Evolutionary conservation across 1,140 invertebrate species (phyloP), one percentile per base, ranked within the genome.

Genomic region (Chionoecetes opilio): DNA sequence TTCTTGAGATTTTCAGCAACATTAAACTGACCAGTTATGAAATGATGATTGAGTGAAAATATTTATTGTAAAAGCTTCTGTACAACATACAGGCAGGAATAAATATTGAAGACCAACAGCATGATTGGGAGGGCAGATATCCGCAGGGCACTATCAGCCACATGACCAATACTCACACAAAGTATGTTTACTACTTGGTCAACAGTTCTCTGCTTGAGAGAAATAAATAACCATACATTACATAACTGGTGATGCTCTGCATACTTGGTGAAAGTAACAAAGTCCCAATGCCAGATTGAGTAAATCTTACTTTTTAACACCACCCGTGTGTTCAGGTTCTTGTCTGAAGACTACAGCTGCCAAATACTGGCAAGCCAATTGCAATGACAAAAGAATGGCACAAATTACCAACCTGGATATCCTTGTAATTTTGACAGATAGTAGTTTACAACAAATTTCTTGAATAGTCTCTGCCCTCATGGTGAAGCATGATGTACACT

Each of bases 31-130:
- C 46, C 11, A 53, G 8, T 53, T 53, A 3, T 53, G 21, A 53
- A 53, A 53, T 3, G 46, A 17, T 53, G 46, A 53, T 75, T 53
- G 82, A 93, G 31, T 93, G 88, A 82, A 88, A 94, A 94, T 94
- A 46, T 94, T 94, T 94, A 94, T 90, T 94, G 93, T 94, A 94
- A 94, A 94, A 94, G 93, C 93, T 84, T 94, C 93, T 94, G 93
- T 94, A 94, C 93, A 94, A 94, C 93, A 94, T 94, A 94, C 93
- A 90, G 93, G 93, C 93, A 94, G 75, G 86, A 94, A 90, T 94
- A 94, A 94, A 94, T 90, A 90, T 31, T 63, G 41, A 34, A 93
- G 75, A 82, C 46, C 75, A 32, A 94, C 46, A 82, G 82, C 86
- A 89, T 63, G 14, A 84, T 26, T 29, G 8, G 8, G n/a, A 75